Evolutionary conservation across 1,140 invertebrate species (phyloP), one percentile per base, ranked within the genome.

Genomic region (Drosophila kepulauana): DNA sequence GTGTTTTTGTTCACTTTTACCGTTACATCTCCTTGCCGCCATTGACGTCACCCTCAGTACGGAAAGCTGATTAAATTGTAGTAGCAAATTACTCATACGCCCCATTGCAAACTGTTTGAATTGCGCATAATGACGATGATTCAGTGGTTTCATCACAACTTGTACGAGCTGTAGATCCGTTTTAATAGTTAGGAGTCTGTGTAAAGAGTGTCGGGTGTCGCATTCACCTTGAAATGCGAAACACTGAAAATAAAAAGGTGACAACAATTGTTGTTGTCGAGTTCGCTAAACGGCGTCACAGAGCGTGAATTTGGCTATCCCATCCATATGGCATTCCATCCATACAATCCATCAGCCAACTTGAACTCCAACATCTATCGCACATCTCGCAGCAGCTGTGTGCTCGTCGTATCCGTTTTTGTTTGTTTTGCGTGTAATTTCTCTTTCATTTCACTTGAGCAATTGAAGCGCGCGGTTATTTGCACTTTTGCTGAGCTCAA

Each of bases 361-460:
- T 2, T 43, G 38, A 62, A 8, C 49, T 62, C 30, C 66, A 82
- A 64, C 81, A 65, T 64, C 58, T 65, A 79, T 73, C 61, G 69
- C 59, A 64, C 68, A 76, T 87, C 75, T 86, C 61, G 48, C 20
- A 45, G 28, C 11, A 38, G 6, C 35, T 38, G 7, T 7, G 7
- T 38, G 54, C 35, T 66, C n/a, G 65, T 74, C 75, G 56, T 74
- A 88, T 88, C 86, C 85, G 86, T 85, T 89, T 79, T 85, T 89
- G 85, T 88, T 88, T 76, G 86, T 56, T 85, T 86, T 89, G 63
- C 68, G 81, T 88, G 79, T 84, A 91, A 91, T 91, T 91, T 91
- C 87, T 91, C 87, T 91, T 87, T 88, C 87, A 88, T 91, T 91
- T 91, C 87, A 91, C 87, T 91, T 91, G 85, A 90, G 86, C 85